Conservation (phyloP, 2,113 vertebrate species). For the Pomatostomus ruficeps region DNA sequence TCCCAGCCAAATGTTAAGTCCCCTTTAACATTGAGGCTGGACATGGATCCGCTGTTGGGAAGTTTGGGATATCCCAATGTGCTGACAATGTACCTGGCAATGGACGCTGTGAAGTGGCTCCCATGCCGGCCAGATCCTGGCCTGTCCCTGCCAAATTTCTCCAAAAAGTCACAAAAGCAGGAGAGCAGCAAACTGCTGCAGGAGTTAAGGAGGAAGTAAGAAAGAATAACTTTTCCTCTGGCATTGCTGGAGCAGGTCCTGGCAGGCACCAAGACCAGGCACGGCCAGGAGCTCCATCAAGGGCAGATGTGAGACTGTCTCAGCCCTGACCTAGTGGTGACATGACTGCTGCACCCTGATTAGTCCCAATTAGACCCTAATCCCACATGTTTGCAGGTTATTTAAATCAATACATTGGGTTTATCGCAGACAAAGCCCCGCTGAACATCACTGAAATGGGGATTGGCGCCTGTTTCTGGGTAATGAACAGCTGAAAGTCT, state of each 20-base stretch:
- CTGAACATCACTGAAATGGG: not conserved
- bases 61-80: rapidly evolving
- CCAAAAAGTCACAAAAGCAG: not conserved
- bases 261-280: not conserved
- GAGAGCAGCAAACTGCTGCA: not conserved
- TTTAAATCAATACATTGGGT: not conserved
- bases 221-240: not conserved
- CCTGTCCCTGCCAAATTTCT: not conserved
- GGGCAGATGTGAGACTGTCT: not conserved
- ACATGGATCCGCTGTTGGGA: rapidly evolving
- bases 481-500: not conserved
- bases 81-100: rapidly evolving
- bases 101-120: rapidly evolving
- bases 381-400: not conserved
- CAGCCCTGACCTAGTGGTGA: rapidly evolving
- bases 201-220: not conserved
- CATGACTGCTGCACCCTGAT: rapidly evolving
- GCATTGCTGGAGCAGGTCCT: not conserved
- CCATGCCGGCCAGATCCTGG: not conserved
- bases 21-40: not conserved
- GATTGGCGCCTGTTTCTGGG: not conserved
- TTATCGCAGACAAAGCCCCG: not conserved
- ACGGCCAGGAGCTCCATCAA: rapidly evolving
- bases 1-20: not conserved
- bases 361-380: not conserved